These are phyloP conservation scores for Sicus ferrugineus DNA, from an alignment of 2,888 invertebrate genomes.

Conservation along the genomic window DNA sequence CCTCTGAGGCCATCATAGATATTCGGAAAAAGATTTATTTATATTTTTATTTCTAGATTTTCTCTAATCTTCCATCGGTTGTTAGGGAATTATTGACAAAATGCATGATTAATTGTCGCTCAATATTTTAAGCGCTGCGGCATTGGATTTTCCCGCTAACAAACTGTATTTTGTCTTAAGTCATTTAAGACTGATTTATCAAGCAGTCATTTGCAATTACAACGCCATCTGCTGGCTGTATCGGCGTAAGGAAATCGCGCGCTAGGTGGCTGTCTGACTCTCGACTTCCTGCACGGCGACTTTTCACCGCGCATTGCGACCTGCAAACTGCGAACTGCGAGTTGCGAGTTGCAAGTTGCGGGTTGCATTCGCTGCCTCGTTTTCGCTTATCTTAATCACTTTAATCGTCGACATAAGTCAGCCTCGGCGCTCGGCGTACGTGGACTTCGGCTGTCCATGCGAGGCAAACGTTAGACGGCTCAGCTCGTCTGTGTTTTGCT, in stretches of 20 bases:
- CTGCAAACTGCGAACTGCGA: background rate
- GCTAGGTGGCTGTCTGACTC: background rate
- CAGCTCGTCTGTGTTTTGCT: background rate
- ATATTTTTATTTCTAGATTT: background rate
- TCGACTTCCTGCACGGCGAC: slow-evolving; percentile 18
- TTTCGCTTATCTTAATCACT: slow-evolving; percentile 22
- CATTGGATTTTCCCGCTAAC: background rate
- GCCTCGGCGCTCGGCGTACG: background rate
- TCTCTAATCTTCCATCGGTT: slow-evolving; percentile 5
- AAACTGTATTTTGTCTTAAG: slow-evolving; percentile 18
- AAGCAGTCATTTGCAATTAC: slow-evolving; percentile 14
- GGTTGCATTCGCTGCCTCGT: background rate
- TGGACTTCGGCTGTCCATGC: background rate
- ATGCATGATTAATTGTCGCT: slow-evolving; percentile 23
- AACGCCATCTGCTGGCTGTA: slow-evolving; percentile 22
- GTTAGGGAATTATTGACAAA: slow-evolving; percentile 28
- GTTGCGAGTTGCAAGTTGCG: too few relatives aligned
- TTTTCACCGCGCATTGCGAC: background rate
- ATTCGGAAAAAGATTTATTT: slow-evolving; percentile 4
- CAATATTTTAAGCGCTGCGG: background rate
- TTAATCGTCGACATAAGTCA: slow-evolving; percentile 25
- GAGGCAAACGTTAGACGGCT: background rate
- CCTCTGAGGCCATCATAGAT: slow-evolving; percentile 23
- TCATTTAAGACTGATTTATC: slow-evolving; percentile 4
- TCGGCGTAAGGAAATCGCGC: slow-evolving; percentile 11